Conservation (phyloP, 1,140 invertebrate genomes). For the Hyles euphorbiae region DNA sequence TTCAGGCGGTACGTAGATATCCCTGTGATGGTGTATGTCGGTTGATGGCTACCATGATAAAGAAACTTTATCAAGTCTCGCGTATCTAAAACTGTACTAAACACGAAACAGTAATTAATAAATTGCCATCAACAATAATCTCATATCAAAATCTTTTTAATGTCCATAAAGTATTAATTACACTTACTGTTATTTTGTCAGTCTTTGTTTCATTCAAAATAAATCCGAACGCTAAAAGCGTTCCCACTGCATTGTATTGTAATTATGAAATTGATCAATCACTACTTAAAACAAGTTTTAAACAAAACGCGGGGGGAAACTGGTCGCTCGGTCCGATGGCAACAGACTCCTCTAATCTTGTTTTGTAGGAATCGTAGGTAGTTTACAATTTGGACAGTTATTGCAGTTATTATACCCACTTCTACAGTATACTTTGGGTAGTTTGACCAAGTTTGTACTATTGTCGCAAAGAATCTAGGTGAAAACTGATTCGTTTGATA, state of each 20-base stretch:
- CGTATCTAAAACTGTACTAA: background rate
- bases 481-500: no score
- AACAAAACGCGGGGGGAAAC: no score
- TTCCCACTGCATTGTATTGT: background rate
- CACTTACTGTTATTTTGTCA: constrained; percentile 27
- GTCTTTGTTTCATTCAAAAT: constrained; percentile 35
- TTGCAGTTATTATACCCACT: background rate
- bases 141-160: constrained; percentile 33
- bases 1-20: no score
- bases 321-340: no score
- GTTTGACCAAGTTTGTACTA: background rate
- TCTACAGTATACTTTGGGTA: background rate
- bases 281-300: no score
- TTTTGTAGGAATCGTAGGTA: no score
- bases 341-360: no score
- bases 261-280: no score
- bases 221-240: background rate
- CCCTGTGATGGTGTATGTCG: no score
- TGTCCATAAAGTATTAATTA: constrained; percentile 36
- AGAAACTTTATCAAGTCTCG: constrained; percentile 3
- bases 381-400: background rate
- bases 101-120: constrained; percentile 19
- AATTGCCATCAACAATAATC: constrained; percentile 31
- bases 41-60: constrained; percentile 9
- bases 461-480: background rate